Conservation (phyloP, 2,113 vertebrate species). For the Ictidomys tridecemlineatus region DNA sequence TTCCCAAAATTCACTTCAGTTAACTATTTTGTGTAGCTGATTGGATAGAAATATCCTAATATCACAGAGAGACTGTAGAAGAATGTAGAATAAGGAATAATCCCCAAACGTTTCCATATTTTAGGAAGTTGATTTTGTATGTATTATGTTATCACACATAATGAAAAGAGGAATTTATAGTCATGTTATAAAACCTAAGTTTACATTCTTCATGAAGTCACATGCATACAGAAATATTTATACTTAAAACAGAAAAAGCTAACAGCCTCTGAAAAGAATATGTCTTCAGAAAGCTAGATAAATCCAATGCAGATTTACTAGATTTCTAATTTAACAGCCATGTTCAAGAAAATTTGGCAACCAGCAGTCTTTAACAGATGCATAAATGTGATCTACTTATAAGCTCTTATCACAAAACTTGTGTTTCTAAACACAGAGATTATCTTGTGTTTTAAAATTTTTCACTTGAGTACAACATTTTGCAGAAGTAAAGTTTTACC, state of each 20-base stretch:
- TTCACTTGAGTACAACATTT: neutral
- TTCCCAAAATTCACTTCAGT: neutral
- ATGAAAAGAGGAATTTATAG: neutral
- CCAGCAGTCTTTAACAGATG: neutral
- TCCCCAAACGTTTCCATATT: neutral
- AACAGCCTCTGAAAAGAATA: neutral
- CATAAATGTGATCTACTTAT: neutral
- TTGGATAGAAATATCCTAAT: neutral
- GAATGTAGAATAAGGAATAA: neutral
- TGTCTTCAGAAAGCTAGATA: too few species aligned
- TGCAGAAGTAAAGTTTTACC: neutral
- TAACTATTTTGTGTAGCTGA: neutral
- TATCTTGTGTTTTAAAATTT: conserved; percentile 42
- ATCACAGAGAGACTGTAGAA: neutral
- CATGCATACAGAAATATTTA: conserved; percentile 1
- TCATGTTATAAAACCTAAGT: neutral
- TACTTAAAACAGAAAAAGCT: conserved; percentile 2
- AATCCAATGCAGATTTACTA: too few species aligned
- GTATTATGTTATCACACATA: neutral
- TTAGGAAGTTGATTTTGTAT: conserved; percentile 24
- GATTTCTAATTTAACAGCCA: neutral
- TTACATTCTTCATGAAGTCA: conserved; percentile 29
- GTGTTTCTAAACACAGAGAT: conserved; percentile 8
- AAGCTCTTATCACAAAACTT: conserved; percentile 35
- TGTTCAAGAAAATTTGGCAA: neutral